phyloP scores from a whole-genome alignment of 2,888 invertebrate species.

The Vannuccia rotundouncinata region DNA sequence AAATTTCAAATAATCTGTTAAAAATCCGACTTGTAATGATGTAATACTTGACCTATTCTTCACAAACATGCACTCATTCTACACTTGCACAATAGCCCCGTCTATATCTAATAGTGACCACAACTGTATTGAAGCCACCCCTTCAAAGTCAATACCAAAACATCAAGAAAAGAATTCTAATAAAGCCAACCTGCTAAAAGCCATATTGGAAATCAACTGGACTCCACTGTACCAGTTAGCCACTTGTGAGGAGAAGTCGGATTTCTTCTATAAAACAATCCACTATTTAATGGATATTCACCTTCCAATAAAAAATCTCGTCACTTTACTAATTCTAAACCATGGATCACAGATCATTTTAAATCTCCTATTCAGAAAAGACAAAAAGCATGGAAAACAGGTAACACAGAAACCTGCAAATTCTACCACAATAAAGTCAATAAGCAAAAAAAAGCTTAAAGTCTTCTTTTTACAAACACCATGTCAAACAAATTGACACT shows the following conservation, averaged over 20 bases:
- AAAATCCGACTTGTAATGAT: slow-evolving; percentile 13
- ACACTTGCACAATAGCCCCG: slow-evolving; percentile 15
- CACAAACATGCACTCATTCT: slow-evolving; percentile 26
- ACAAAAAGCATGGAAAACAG: not conserved
- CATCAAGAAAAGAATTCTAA: slow-evolving; percentile 23
- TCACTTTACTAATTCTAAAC: not conserved
- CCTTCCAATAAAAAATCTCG: not conserved
- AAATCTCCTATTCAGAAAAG: not conserved
- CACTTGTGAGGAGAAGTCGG: slow-evolving; percentile 15
- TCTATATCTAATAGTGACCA: slow-evolving; percentile 15
- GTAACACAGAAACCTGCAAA: too few species aligned
- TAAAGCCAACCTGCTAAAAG: slow-evolving; percentile 21
- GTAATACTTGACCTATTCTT: slow-evolving; percentile 17
- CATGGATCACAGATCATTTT: not conserved
- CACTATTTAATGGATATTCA: slow-evolving; percentile 3
- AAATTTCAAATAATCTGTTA: slow-evolving; percentile 11
- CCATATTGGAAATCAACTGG: slow-evolving; percentile 17
- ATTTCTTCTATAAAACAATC: slow-evolving; percentile 21
- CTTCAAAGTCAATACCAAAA: slow-evolving; percentile 22
- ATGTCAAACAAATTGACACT: not conserved
- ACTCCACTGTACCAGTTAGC: slow-evolving; percentile 23
- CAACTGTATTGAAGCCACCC: slow-evolving; percentile 21
- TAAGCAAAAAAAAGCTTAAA: not conserved
- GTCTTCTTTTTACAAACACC: not conserved
- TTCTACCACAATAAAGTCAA: too few species aligned